A percentile compares a stretch with the other conserved stretches of the same genome.
These are phyloP conservation scores for Carcina quercana DNA, from an alignment of 2,888 invertebrate species.

Conservation along the genomic window DNA sequence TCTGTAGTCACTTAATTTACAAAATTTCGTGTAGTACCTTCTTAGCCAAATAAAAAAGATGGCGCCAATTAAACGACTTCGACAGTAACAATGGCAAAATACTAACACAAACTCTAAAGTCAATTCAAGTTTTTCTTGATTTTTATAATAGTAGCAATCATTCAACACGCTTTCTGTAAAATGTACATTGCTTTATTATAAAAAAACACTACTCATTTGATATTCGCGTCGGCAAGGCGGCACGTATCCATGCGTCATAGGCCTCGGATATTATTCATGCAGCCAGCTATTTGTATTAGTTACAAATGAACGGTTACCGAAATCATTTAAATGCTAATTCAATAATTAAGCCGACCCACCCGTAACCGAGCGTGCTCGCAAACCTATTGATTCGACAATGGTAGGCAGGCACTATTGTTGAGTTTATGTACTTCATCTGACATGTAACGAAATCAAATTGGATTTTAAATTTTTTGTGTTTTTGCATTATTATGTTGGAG, in stretches of 20 bases:
- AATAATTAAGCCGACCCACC: conserved; percentile 70
- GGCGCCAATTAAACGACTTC: too few relatives aligned
- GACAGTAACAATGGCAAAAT: too few relatives aligned
- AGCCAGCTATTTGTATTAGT: conserved; percentile 72
- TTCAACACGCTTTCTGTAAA: too few relatives aligned
- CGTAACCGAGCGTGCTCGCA: conserved; percentile 50
- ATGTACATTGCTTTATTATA: conserved; percentile 24
- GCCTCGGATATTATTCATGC: conserved; percentile 61
- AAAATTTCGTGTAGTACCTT: too few relatives aligned
- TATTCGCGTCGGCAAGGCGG: conserved; percentile 47
- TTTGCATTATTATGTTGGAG: too few relatives aligned
- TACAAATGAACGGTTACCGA: conserved; percentile 75
- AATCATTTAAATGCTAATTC: conserved; percentile 76
- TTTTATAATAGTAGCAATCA: too few relatives aligned
- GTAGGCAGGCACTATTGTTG: conserved; percentile 13
- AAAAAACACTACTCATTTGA: conserved; percentile 37
- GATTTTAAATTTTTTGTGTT: too few relatives aligned
- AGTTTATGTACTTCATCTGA: background rate
- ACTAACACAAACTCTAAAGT: too few relatives aligned
- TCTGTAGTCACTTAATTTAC: too few relatives aligned
- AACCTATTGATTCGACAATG: conserved; percentile 49
- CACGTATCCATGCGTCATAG: conserved; percentile 41
- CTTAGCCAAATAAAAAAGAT: too few relatives aligned
- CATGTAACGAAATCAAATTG: too few relatives aligned
- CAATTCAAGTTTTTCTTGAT: too few relatives aligned